Base-by-base conservation (phyloP, 2,888 invertebrate species). In the Pyralis farinalis region DNA sequence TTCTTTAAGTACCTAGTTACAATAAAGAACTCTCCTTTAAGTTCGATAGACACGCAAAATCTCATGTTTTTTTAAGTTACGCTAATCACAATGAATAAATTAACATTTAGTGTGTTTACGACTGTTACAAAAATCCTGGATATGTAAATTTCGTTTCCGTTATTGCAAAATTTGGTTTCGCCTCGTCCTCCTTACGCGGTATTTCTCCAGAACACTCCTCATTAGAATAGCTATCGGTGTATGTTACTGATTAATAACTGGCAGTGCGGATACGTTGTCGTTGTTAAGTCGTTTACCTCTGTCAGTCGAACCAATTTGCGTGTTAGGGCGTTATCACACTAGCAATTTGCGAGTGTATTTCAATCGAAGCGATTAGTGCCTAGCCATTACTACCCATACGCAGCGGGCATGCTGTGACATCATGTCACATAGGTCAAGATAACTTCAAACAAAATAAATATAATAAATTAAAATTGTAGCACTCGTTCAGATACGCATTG, bases 191-290 rank as follows among this genome's bases (percentile, higher is more conserved):
- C 69, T 86, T 87, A 72, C 70, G 58, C 53, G 60, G 58, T 60
- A 58, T 67, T 65, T 70, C 69, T 74, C 63, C 63, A 63, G 71
- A 67, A 68, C 58, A 68, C 54, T 62, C 67, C 81, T 88, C 85
- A 88, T 88, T 88, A 86, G 87, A 88, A 88, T 88, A 85, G 81
- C 74, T 88, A 88, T 88, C 88, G 76, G 75, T 71, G 77, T 69
- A 71, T 77, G 71, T 76, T 80, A 73, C 78, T 80, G 84, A 86
- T 86, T 85, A 86, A 86, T 82, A 85, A 84, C 75, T 75, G 60
- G 76, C 68, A 58, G 62, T 66, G 70, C 70, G 72, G 76, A 72
- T 37, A 37, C 20, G 64, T 67, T 63, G 79, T 71, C 81, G 73
- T 80, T 85, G 77, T 79, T 77, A 78, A 70, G 87, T 86, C 87